Evolutionary conservation across 1,140 invertebrate genomes (phyloP).

Genomic region (Doryteuthis pealeii): DNA sequence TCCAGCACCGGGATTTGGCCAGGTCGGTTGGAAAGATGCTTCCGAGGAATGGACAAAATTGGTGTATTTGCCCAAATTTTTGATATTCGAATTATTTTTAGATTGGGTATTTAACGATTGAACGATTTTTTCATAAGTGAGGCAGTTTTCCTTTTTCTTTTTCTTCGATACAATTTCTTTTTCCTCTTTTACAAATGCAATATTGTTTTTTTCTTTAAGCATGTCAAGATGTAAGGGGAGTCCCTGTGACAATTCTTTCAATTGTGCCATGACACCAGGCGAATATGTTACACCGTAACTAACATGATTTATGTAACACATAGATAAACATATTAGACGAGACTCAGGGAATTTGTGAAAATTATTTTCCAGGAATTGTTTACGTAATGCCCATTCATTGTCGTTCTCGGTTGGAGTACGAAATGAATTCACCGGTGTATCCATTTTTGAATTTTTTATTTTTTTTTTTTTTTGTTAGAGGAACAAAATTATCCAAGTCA

Average conservation of each 20-base stretch:
- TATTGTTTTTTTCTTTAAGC: background rate
- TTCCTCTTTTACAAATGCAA: background rate
- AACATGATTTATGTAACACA: constrained; percentile 81
- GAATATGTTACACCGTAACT: constrained; percentile 83
- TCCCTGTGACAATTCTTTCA: constrained; percentile 14
- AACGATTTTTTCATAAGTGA: too few relatives aligned
- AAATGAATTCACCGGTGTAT: background rate
- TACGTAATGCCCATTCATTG: constrained; percentile 79
- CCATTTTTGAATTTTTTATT: too few relatives aligned
- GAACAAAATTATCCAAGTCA: too few relatives aligned
- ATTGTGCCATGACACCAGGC: constrained; percentile 70
- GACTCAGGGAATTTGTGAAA: constrained; percentile 71
- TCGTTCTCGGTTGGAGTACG: constrained; percentile 68
- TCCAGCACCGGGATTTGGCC: background rate
- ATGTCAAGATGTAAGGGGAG: background rate
- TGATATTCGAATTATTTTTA: too few relatives aligned
- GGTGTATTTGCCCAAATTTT: background rate
- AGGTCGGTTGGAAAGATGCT: background rate
- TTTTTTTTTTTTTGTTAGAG: too few relatives aligned
- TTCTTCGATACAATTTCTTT: too few relatives aligned
- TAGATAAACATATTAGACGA: constrained; percentile 76
- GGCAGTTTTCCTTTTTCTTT: background rate
- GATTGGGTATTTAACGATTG: too few relatives aligned
- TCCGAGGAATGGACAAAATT: constrained; percentile 5
- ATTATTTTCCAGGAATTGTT: constrained; percentile 74